A percentile compares a stretch with the other conserved stretches of the same genome.
Conservation (phyloP, 23 tunicate genomes). For the Halocynthia roretzi region DNA sequence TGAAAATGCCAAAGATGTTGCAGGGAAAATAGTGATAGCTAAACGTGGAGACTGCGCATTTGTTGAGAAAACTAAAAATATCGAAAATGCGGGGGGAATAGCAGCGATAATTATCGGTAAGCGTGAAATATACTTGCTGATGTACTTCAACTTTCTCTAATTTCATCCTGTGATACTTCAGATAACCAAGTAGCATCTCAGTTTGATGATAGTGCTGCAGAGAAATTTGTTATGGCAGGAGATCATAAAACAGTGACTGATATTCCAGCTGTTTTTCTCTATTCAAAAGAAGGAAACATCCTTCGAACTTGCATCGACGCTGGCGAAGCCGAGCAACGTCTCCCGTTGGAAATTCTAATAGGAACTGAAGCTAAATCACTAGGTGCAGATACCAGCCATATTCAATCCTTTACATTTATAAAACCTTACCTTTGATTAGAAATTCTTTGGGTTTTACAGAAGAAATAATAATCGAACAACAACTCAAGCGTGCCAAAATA, state of each 20-base stretch:
- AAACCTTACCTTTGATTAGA: neutral
- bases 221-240: slow-evolving; percentile 86
- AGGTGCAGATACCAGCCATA: neutral
- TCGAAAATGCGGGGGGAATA: slow-evolving; percentile 70
- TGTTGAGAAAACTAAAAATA: slow-evolving; percentile 53
- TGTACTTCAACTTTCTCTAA: neutral
- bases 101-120: slow-evolving; percentile 76
- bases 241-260: slow-evolving; percentile 59
- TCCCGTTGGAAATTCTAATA: slow-evolving; percentile 4
- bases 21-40: slow-evolving; percentile 71
- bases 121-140: neutral
- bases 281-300: slow-evolving; percentile 43
- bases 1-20: slow-evolving; percentile 29
- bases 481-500: no score
- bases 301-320: slow-evolving; percentile 17
- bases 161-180: neutral
- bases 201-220: slow-evolving; percentile 38
- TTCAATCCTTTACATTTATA: neutral
- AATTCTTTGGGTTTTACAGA: neutral
- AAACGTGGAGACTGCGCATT: slow-evolving; percentile 91
- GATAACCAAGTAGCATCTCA: slow-evolving; percentile 30
- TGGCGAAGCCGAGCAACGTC: neutral
- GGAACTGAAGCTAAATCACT: slow-evolving; percentile 5
- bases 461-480: neutral
- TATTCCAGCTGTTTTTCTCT: slow-evolving; percentile 74